A percentile compares a stretch with the other conserved stretches of the same genome.
Conservation (phyloP, 2,888 invertebrate genomes). For the Plutella xylostella region DNA sequence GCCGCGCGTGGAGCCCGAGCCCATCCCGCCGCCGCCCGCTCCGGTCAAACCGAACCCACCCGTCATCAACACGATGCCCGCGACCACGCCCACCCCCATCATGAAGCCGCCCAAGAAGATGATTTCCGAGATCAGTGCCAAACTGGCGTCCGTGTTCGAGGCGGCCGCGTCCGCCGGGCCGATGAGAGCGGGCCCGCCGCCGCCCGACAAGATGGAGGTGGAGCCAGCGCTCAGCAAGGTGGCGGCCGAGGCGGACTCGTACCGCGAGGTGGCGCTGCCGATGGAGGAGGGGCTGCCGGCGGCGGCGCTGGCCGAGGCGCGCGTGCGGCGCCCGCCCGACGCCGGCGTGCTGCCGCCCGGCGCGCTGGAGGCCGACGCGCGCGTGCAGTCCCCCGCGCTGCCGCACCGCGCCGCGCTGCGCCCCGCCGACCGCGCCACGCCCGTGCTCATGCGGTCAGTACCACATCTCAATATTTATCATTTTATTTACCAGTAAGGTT, state of each 20-base stretch:
- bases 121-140: constrained; percentile 56
- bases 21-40: constrained; percentile 16
- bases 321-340: constrained; percentile 6
- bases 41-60: constrained; percentile 14
- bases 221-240: neutral
- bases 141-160: constrained; percentile 46
- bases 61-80: constrained; percentile 11
- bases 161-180: constrained; percentile 29
- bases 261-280: neutral
- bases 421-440: constrained; percentile 44
- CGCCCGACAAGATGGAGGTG: constrained; percentile 12
- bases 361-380: constrained; percentile 52
- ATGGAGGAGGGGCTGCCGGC: constrained; percentile 7
- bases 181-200: constrained; percentile 18
- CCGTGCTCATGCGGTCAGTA: constrained; percentile 43
- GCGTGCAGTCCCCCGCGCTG: constrained; percentile 56
- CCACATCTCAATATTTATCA: no score
- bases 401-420: constrained; percentile 49
- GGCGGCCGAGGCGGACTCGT: constrained; percentile 16
- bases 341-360: constrained; percentile 37
- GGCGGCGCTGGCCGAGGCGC: constrained; percentile 1
- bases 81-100: constrained; percentile 37
- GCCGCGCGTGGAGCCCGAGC: no score
- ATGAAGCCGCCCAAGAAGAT: constrained; percentile 57
- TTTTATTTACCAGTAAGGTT: no score